phyloP scores from a whole-genome alignment of 2,797 vertebrate species.

The Heterohyrax brucei region DNA sequence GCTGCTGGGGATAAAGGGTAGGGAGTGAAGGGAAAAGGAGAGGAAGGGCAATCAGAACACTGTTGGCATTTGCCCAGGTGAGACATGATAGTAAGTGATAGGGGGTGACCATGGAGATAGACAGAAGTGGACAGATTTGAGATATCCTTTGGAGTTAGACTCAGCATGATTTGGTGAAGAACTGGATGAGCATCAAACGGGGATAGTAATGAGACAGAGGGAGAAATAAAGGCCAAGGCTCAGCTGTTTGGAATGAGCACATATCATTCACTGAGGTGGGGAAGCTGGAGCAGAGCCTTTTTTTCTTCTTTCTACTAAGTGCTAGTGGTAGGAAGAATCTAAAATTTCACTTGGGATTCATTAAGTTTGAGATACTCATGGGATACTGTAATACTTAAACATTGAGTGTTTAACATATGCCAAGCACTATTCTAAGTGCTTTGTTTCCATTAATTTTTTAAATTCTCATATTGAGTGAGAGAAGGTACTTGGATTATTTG shows the following conservation, averaged over 20 bases:
- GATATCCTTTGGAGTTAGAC: slow-evolving; percentile 8
- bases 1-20: neutral
- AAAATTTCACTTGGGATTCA: neutral
- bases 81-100: neutral
- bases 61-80: neutral
- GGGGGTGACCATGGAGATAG: neutral
- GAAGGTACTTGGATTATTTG: neutral
- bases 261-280: neutral
- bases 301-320: neutral
- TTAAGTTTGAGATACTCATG: neutral
- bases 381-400: neutral
- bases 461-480: neutral
- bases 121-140: neutral
- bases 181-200: neutral
- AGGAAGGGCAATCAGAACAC: neutral
- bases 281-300: neutral
- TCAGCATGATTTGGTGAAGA: neutral
- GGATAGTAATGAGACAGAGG: neutral
- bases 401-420: neutral
- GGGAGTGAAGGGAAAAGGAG: neutral
- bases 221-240: neutral
- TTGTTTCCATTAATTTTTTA: neutral
- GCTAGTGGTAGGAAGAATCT: neutral
- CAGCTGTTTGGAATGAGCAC: neutral
- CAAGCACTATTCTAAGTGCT: neutral